Evolutionary conservation across 2,113 vertebrate genomes (phyloP), one percentile per base, ranked within the genome.

Genomic region (Cheilinus undulatus): DNA sequence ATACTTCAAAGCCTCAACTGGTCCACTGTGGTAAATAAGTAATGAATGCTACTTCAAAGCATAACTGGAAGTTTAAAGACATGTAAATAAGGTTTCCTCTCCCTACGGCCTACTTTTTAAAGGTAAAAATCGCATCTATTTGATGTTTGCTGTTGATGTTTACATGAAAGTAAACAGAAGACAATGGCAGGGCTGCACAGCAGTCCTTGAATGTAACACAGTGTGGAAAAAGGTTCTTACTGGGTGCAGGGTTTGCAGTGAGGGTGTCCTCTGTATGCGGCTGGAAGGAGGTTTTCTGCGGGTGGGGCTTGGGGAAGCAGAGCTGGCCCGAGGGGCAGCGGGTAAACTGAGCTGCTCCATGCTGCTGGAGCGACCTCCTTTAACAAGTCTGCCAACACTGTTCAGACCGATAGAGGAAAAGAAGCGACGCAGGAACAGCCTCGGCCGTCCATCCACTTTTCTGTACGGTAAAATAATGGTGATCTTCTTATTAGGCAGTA

Each of bases 291-390:
- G 73, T n/a, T n/a, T 1, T 78, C 85, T 12, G 4, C 77, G 3
- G 5, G 89, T 89, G 14, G 89, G 87, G 74, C 90, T 90, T 4
- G 90, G 86, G 48, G 93, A 92, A 19, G 89, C 42, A 0, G 85
- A 60, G 27, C 74, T 83, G 58, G 71, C 68, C 5, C 85, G 72
- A 0, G 61, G 59, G 0, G 36, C 52, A 0, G 78, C 19, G 26
- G 72, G 61, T n/a, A 90, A 49, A n/a, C 78, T 86, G 40, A 94
- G 91, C 45, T 98, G 96, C 66, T 98, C 97, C 94, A 97, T 95
- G 69, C 97, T 98, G 84, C 93, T 96, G 87, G 97, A 97, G 43
- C 93, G 96, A 45, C 93, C 91, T 59, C 96, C 95, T 72, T 95
- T 95, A 51, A 94, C 95, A 53, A 97, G 85, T 68, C 91, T 94